Evolutionary conservation across 2,797 vertebrate genomes (phyloP).

Genomic region (Sebastes vulpes): DNA sequence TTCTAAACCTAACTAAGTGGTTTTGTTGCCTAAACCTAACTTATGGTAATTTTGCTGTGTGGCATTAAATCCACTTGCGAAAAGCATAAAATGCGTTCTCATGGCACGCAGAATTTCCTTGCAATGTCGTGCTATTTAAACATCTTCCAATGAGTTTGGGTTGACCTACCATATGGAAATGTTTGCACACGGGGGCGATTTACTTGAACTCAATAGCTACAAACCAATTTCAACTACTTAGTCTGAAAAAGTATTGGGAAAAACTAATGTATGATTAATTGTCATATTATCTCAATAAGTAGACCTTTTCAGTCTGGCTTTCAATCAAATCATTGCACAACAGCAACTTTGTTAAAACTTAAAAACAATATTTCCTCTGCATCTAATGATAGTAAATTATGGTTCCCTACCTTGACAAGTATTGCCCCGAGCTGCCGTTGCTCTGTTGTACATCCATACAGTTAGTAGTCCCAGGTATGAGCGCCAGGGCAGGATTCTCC

Average conservation of each 20-base stretch:
- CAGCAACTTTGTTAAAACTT: not conserved
- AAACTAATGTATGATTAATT: not conserved
- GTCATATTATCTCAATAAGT: not conserved
- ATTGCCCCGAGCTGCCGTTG: constrained; percentile 93
- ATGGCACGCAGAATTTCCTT: too few species aligned
- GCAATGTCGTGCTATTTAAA: too few species aligned
- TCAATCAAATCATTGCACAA: not conserved
- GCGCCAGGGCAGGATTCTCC: constrained; percentile 91
- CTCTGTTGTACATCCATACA: constrained; percentile 91
- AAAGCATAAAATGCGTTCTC: not conserved
- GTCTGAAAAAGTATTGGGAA: not conserved
- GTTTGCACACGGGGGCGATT: not conserved
- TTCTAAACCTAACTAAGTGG: not conserved
- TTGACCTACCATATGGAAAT: not conserved
- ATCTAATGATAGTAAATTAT: not conserved
- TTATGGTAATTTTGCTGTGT: not conserved
- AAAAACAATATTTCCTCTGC: not conserved
- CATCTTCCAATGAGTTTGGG: too few species aligned
- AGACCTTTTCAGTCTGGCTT: not conserved
- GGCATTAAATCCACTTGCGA: not conserved
- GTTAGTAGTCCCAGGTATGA: constrained; percentile 95
- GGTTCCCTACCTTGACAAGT: constrained; percentile 92
- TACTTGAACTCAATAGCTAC: not conserved
- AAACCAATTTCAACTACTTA: not conserved
- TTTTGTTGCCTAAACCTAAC: not conserved